Conservation (phyloP, 2,888 invertebrate genomes). For the Eueremaeus valkanovi region DNA sequence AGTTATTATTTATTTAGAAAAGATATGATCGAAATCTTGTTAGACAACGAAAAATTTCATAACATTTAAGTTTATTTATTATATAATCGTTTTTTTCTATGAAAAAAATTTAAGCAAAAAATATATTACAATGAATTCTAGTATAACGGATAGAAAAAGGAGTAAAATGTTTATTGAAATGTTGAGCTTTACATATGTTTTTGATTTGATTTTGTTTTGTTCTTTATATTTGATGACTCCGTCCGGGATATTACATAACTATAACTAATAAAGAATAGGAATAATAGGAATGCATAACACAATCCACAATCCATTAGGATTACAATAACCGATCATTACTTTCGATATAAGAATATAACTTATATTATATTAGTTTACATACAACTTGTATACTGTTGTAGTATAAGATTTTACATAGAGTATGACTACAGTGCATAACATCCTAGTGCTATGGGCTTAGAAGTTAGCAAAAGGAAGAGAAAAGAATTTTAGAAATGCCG, state of each 20-base stretch:
- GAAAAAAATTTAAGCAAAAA: too few relatives aligned
- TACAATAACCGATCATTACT: slow-evolving; percentile 1
- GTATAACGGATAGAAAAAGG: too few relatives aligned
- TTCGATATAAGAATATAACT: background rate
- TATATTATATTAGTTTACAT: too few relatives aligned
- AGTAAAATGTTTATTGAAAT: too few relatives aligned
- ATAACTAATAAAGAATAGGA: too few relatives aligned
- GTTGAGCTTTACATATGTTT: too few relatives aligned
- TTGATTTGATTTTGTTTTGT: too few relatives aligned
- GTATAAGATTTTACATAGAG: too few relatives aligned
- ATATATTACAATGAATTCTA: too few relatives aligned
- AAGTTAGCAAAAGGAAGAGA: background rate
- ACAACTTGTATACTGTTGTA: too few relatives aligned
- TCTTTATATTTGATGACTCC: background rate
- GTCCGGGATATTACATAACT: background rate
- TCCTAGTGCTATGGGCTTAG: background rate
- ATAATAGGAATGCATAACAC: background rate
- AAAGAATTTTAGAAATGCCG: background rate
- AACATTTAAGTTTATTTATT: background rate
- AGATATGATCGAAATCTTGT: background rate
- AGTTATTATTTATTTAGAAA: background rate
- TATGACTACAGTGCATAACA: background rate
- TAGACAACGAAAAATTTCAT: too few relatives aligned
- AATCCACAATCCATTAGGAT: background rate
- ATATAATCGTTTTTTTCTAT: background rate